These are phyloP conservation scores for Ectemnius lituratus DNA, from an alignment of 2,888 invertebrate genomes.

Conservation along the genomic window DNA sequence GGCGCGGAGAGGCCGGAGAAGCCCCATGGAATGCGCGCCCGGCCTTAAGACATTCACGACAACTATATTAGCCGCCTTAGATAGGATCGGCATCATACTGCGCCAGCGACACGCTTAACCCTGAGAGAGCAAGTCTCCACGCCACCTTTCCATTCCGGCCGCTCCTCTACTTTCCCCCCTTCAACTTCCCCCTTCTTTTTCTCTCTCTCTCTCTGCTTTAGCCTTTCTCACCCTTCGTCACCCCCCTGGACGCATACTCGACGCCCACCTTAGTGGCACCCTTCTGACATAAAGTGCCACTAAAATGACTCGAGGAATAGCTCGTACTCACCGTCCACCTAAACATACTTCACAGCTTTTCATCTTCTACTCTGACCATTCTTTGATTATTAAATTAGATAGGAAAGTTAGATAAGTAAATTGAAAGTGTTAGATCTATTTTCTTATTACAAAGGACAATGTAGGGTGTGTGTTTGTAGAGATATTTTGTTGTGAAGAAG, in stretches of 20 bases:
- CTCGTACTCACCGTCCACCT: too few relatives aligned
- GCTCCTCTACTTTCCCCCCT: conserved; percentile 1
- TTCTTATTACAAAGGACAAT: too few relatives aligned
- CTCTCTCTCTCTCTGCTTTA: background rate
- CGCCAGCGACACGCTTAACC: conserved; percentile 71
- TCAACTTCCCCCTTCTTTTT: background rate
- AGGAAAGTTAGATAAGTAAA: too few relatives aligned
- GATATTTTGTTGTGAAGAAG: too few relatives aligned
- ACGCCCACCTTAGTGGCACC: conserved; percentile 11
- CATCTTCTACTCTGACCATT: too few relatives aligned
- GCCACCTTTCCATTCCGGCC: conserved; percentile 19
- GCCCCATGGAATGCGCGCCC: conserved; percentile 73
- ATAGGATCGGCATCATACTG: conserved; percentile 77
- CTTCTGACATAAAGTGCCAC: conserved; percentile 21
- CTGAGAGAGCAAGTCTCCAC: conserved; percentile 47
- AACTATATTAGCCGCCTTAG: conserved; percentile 77
- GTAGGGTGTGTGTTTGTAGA: too few relatives aligned
- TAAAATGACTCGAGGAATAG: background rate
- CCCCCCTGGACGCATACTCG: conserved; percentile 2
- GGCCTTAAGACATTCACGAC: conserved; percentile 77
- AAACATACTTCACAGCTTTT: too few relatives aligned
- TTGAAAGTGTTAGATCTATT: too few relatives aligned
- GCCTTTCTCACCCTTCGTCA: conserved; percentile 8
- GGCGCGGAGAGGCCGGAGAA: conserved; percentile 70
- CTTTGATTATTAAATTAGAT: too few relatives aligned